Percentiles rank a stretch among this genome's conserved stretches.
These are phyloP conservation scores for Brachynemurus nebulosus DNA, from an alignment of 2,888 invertebrate genomes.

Conservation along the genomic window DNA sequence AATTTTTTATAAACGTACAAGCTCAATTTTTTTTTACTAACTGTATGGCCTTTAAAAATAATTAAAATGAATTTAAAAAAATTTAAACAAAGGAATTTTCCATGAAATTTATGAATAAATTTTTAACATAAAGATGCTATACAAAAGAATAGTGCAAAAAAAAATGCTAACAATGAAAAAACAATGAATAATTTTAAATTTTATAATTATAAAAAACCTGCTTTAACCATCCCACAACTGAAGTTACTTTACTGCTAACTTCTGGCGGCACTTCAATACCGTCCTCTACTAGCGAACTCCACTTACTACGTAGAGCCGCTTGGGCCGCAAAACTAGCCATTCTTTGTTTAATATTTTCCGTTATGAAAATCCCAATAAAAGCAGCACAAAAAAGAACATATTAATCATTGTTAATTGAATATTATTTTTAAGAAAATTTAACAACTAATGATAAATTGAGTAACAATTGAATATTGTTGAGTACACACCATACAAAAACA, in stretches of 20 bases:
- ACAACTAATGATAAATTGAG: not conserved
- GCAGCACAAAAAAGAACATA: too few species aligned
- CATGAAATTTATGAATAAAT: too few species aligned
- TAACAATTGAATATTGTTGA: not conserved
- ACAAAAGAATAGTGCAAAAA: too few species aligned
- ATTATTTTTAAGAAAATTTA: not conserved
- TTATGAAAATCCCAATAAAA: too few species aligned
- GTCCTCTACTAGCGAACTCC: conserved; percentile 59
- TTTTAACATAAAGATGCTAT: too few species aligned
- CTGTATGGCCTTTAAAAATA: not conserved
- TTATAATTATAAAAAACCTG: conserved; percentile 37
- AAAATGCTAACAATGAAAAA: conserved; percentile 4
- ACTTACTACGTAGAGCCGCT: conserved; percentile 54
- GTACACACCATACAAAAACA: not conserved
- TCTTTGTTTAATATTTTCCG: conserved; percentile 12
- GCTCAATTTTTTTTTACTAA: too few species aligned
- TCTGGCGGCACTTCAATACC: conserved; percentile 49
- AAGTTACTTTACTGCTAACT: conserved; percentile 57
- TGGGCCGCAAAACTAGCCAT: conserved; percentile 60
- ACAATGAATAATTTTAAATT: not conserved
- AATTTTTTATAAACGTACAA: too few species aligned
- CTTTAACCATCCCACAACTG: conserved; percentile 71
- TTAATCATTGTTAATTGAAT: not conserved
- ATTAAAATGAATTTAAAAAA: not conserved
- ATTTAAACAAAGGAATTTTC: too few species aligned